A percentile compares a stretch with the other conserved stretches of the same genome.
phyloP scores from a whole-genome alignment of 2,113 vertebrate species.

The Alethe diademata region DNA sequence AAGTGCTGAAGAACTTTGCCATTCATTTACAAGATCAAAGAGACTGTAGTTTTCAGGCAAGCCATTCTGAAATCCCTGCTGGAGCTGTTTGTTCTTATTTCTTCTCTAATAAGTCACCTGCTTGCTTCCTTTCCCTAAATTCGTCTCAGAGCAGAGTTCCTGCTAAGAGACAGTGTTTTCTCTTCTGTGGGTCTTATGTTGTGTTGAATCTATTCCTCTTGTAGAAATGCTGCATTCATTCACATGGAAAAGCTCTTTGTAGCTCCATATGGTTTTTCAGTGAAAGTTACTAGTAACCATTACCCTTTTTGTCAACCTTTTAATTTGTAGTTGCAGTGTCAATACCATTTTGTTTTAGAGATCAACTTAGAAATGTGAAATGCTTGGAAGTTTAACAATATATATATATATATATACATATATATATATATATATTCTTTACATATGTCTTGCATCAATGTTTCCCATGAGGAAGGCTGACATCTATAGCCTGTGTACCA shows the following conservation, averaged over 20 bases:
- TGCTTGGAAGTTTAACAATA: not conserved
- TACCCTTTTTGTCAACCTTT: not conserved
- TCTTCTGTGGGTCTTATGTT: not conserved
- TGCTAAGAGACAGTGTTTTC: not conserved
- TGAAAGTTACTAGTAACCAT: not conserved
- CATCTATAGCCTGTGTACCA: not conserved
- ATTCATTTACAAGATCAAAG: conserved; percentile 4
- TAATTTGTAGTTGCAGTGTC: not conserved
- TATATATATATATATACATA: too few species aligned
- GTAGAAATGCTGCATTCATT: not conserved
- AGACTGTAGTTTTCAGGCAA: not conserved
- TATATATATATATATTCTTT: not conserved
- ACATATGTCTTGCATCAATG: not conserved
- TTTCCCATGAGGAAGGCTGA: not conserved
- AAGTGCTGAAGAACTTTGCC: not conserved
- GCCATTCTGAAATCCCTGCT: not conserved
- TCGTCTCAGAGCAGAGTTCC: not conserved
- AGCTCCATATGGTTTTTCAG: not conserved
- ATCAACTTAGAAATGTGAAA: not conserved
- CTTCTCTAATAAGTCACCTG: not conserved
- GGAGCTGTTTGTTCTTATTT: not conserved
- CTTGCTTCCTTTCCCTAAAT: not conserved
- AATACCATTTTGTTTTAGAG: not conserved
- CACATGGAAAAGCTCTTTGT: not conserved
- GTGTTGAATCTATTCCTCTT: not conserved